Conservation (phyloP, 2,797 vertebrate species). For the Sorex maritimensis region DNA sequence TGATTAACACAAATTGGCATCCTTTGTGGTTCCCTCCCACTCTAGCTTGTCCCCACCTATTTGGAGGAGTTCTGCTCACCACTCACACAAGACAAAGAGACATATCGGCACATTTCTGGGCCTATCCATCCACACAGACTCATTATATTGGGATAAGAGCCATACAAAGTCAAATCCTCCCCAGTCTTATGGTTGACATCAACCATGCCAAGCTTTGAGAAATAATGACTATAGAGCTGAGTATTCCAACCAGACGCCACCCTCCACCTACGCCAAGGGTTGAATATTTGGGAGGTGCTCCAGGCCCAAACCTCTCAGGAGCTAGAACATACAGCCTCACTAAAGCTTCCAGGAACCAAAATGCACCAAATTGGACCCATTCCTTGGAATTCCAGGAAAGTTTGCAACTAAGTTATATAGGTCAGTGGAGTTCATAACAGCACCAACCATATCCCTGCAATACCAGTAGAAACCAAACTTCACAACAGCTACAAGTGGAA, state of each 20-base stretch:
- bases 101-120: background rate
- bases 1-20: constrained; percentile 87
- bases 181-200: background rate
- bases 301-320: background rate
- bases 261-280: background rate
- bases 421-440: background rate
- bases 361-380: background rate
- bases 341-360: constrained; percentile 24
- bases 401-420: background rate
- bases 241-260: background rate
- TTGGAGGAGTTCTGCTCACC: background rate
- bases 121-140: background rate
- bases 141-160: background rate
- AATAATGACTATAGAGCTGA: background rate
- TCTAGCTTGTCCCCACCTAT: constrained; percentile 46
- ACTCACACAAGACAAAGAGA: background rate
- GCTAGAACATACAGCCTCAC: background rate
- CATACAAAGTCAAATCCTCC: background rate
- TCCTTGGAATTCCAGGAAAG: background rate
- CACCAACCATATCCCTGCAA: background rate
- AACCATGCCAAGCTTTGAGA: background rate
- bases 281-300: background rate
- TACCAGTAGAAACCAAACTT: background rate
- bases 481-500: background rate
- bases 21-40: constrained; percentile 56